Percentiles rank a stretch among this genome's conserved stretches.
Conservation (phyloP, 2,113 vertebrate genomes). For the Neogobius melanostomus region DNA sequence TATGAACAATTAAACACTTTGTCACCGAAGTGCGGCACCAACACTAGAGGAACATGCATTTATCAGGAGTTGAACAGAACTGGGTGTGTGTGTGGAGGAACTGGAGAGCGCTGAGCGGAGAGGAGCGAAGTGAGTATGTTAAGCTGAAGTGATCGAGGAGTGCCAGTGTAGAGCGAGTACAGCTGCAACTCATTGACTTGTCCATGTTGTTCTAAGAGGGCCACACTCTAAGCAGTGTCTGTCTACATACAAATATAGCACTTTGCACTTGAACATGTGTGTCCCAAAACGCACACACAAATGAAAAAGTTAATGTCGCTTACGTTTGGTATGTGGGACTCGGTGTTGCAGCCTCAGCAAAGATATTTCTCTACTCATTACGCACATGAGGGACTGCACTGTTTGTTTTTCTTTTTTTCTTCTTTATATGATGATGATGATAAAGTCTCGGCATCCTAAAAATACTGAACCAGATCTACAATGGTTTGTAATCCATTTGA, state of each 20-base stretch:
- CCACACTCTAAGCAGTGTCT: constrained; percentile 38
- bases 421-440: constrained; percentile 12
- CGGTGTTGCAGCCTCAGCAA: constrained; percentile 7
- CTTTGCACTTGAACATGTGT: constrained; percentile 12
- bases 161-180: constrained; percentile 43
- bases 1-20: constrained; percentile 42
- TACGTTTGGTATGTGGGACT: constrained; percentile 15
- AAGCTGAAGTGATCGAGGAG: constrained; percentile 54
- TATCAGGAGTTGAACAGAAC: constrained; percentile 39
- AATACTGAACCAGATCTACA: constrained; percentile 10
- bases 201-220: constrained; percentile 37
- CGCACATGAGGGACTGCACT: constrained; percentile 8
- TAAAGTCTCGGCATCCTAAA: not conserved
- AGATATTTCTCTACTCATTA: constrained; percentile 15
- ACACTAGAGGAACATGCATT: constrained; percentile 44
- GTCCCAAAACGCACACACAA: constrained; percentile 8
- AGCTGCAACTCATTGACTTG: constrained; percentile 65
- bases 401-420: not conserved
- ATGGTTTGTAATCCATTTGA: constrained; percentile 11
- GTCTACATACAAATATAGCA: constrained; percentile 50
- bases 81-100: constrained; percentile 53
- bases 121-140: constrained; percentile 39
- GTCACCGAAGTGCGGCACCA: constrained; percentile 23
- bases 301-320: constrained; percentile 18
- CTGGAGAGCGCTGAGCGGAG: constrained; percentile 35